Evolutionary conservation across 2,888 invertebrate genomes (phyloP).

Genomic region (Orchestes rusci): DNA sequence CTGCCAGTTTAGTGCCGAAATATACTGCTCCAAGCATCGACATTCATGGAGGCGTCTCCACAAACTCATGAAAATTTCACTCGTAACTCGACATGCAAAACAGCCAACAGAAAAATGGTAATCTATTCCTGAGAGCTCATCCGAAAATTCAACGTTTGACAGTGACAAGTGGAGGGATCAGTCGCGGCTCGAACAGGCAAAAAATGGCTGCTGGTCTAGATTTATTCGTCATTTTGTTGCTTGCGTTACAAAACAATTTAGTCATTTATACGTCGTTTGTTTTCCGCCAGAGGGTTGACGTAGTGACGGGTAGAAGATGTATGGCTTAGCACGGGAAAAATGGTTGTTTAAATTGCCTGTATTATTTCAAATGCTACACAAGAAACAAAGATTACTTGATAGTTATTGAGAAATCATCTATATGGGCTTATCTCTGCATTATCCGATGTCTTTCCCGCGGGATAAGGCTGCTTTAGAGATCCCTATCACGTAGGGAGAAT

Average conservation of each 20-base stretch:
- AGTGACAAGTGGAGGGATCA: constrained; percentile 23
- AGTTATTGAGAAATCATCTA: constrained; percentile 7
- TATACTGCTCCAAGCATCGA: too few species aligned
- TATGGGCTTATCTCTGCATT: constrained; percentile 21
- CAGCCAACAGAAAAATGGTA: constrained; percentile 16
- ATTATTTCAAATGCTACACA: too few species aligned
- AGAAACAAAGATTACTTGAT: too few species aligned
- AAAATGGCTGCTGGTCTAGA: constrained; percentile 20
- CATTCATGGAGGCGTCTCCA: too few species aligned
- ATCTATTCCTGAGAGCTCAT: constrained; percentile 18
- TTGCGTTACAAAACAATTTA: constrained; percentile 21
- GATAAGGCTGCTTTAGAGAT: constrained; percentile 20
- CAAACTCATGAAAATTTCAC: too few species aligned
- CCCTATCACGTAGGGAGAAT: constrained; percentile 21
- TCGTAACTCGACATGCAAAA: too few species aligned
- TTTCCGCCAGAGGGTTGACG: too few species aligned
- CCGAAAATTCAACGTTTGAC: constrained; percentile 19
- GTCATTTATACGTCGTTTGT: constrained; percentile 20
- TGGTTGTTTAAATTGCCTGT: too few species aligned
- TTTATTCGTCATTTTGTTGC: constrained; percentile 21
- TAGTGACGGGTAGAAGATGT: too few species aligned
- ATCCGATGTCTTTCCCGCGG: constrained; percentile 14
- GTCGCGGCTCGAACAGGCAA: constrained; percentile 15
- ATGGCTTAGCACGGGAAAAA: too few species aligned
- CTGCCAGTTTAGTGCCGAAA: too few species aligned